Conservation (phyloP, 2,888 invertebrate species). For the Spodoptera littoralis region DNA sequence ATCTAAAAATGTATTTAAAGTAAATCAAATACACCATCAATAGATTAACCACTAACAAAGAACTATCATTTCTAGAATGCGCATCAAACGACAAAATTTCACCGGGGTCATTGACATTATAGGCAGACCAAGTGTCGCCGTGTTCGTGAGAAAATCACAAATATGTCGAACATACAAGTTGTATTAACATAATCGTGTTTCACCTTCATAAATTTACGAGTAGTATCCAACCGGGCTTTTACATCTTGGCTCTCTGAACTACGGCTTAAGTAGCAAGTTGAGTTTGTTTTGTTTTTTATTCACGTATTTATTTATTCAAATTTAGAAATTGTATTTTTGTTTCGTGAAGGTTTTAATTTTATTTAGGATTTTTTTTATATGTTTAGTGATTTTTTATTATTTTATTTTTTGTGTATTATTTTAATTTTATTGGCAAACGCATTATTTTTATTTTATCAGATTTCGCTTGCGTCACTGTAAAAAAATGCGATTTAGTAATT, state of each 20-base stretch:
- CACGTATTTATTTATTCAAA: not conserved
- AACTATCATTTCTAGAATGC: conserved; percentile 21
- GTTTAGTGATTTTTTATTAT: not conserved
- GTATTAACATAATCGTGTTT: conserved; percentile 83
- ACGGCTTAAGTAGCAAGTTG: conserved; percentile 41
- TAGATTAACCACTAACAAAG: not conserved
- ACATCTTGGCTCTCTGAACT: conserved; percentile 39
- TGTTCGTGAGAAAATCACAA: conserved; percentile 79
- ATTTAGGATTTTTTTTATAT: not conserved
- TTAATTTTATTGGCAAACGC: too few species aligned
- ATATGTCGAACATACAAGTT: conserved; percentile 70
- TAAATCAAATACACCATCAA: not conserved
- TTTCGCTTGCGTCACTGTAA: too few species aligned
- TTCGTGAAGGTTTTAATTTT: not conserved
- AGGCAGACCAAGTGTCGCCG: conserved; percentile 83
- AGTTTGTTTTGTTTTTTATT: conserved; percentile 15
- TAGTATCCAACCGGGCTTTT: conserved; percentile 52
- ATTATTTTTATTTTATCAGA: too few species aligned
- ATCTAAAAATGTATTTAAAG: not conserved
- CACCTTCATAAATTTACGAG: conserved; percentile 72
- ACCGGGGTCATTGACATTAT: conserved; percentile 73
- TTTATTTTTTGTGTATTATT: too few species aligned
- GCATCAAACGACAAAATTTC: conserved; percentile 35
- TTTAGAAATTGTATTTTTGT: not conserved
- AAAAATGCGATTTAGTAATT: too few species aligned